Conservation (phyloP, 2,113 vertebrate genomes). For the Colossoma macropomum region DNA sequence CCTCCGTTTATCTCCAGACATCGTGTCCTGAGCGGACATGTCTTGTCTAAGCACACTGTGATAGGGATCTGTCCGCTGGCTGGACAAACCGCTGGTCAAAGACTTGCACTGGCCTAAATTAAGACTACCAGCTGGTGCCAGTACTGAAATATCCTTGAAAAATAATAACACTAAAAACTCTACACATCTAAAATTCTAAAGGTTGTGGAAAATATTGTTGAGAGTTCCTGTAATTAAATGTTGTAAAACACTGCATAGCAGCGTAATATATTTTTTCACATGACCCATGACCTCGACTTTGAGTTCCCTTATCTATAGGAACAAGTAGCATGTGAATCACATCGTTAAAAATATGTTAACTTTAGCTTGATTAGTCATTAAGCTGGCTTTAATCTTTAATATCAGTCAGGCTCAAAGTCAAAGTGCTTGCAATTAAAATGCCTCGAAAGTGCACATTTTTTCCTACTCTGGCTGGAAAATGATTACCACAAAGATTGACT, state of each 20-base stretch:
- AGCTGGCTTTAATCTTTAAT: too few relatives aligned
- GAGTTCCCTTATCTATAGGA: neutral
- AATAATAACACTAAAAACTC: too few relatives aligned
- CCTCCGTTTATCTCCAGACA: slow-evolving; percentile 49
- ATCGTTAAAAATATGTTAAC: too few relatives aligned
- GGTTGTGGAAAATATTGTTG: neutral
- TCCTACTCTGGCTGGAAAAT: too few relatives aligned
- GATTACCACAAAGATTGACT: too few relatives aligned
- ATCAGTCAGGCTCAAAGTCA: too few relatives aligned
- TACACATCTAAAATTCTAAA: too few relatives aligned
- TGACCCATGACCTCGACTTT: too few relatives aligned
- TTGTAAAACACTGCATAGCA: neutral
- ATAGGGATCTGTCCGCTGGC: neutral
- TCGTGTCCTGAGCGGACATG: slow-evolving; percentile 8
- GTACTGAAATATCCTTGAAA: neutral
- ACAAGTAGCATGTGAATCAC: neutral
- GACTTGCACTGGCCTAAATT: neutral
- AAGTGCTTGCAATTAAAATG: too few relatives aligned
- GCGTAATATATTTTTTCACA: too few relatives aligned
- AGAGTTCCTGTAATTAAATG: neutral
- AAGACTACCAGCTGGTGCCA: neutral
- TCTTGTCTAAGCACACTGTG: slow-evolving; percentile 12
- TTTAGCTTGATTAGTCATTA: too few relatives aligned
- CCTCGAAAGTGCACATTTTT: too few relatives aligned
- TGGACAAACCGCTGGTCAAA: neutral